Evolutionary conservation across 2,113 vertebrate genomes (phyloP).

Genomic region (rat (Rattus norvegicus)): DNA sequence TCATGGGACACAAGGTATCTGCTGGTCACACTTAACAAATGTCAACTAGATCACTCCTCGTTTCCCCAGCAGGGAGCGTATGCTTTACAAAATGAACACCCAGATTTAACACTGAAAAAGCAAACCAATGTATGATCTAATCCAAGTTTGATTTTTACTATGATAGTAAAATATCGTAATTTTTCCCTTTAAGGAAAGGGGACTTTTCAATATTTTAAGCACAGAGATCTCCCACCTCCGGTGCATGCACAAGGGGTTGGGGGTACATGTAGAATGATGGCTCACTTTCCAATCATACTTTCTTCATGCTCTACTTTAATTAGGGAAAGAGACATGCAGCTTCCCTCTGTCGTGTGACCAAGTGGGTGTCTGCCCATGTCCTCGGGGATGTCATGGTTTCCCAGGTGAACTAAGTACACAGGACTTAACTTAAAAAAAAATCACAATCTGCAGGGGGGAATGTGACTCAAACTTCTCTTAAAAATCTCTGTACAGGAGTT

Average conservation of each 20-base stretch:
- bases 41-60: no score
- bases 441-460: neutral
- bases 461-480: neutral
- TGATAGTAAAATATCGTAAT: neutral
- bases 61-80: neutral
- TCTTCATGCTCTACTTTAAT: neutral
- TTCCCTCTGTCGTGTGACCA: neutral
- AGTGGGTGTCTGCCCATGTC: rapidly evolving
- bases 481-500: neutral
- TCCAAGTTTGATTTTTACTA: neutral
- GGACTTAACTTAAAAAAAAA: rapidly evolving
- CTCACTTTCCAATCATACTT: neutral
- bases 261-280: neutral
- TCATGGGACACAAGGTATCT: neutral
- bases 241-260: rapidly evolving
- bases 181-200: neutral
- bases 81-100: neutral
- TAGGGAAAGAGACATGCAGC: neutral
- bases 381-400: neutral
- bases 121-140: neutral
- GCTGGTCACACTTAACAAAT: neutral
- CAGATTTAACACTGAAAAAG: neutral
- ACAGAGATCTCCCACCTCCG: neutral
- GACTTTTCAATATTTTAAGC: neutral
- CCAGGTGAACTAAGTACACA: rapidly evolving